A percentile compares a stretch with the other conserved stretches of the same genome.
These are phyloP conservation scores for Mycetomoellerius zeteki DNA, from an alignment of 1,140 invertebrate genomes.

Conservation along the genomic window DNA sequence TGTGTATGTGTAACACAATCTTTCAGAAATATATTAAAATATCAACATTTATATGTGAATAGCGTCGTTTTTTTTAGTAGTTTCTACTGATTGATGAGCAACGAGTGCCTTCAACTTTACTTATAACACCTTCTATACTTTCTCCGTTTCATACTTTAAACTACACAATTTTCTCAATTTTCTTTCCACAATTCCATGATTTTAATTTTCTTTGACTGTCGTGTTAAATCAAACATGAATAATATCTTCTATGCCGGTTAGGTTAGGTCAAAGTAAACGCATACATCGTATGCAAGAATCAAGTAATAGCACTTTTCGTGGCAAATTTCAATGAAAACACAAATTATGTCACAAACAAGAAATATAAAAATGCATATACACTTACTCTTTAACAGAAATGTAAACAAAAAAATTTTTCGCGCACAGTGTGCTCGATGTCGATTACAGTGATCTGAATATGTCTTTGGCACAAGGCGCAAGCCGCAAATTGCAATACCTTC, in stretches of 20 bases:
- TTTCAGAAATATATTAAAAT: neutral
- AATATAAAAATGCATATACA: neutral
- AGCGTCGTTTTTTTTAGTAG: too few relatives aligned
- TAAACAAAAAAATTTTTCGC: neutral
- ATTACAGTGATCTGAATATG: neutral
- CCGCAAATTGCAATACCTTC: neutral
- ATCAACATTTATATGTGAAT: neutral
- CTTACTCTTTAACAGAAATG: conserved; percentile 47
- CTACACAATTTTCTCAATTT: too few relatives aligned
- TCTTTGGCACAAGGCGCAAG: too few relatives aligned
- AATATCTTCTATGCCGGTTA: neutral
- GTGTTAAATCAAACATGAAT: neutral
- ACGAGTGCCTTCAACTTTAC: too few relatives aligned
- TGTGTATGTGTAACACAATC: neutral
- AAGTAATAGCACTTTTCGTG: neutral
- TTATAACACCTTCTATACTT: too few relatives aligned
- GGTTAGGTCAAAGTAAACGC: conserved; percentile 12
- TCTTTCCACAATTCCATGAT: too few relatives aligned
- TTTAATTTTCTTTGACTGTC: too few relatives aligned
- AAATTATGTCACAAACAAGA: neutral
- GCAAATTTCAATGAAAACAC: too few relatives aligned
- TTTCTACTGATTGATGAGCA: too few relatives aligned
- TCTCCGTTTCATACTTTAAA: too few relatives aligned
- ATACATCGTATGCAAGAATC: neutral
- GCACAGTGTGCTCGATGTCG: neutral